Evolutionary conservation across 2,113 vertebrate species (phyloP).

Genomic region (Anthoscopus minutus): DNA sequence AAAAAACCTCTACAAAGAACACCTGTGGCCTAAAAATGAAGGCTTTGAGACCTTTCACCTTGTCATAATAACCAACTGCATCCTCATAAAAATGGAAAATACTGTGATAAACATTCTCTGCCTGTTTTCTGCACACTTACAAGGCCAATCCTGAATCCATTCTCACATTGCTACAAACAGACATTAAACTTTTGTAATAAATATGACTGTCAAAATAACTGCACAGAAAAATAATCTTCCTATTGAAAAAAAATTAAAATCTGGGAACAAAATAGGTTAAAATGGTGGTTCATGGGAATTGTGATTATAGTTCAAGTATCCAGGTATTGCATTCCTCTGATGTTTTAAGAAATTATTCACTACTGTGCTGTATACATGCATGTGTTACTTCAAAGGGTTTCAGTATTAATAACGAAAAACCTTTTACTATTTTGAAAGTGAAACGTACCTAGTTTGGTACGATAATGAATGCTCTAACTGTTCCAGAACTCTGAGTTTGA

Average conservation of each 20-base stretch:
- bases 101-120: slow-evolving; percentile 43
- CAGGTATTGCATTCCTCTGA: neutral
- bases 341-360: neutral
- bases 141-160: neutral
- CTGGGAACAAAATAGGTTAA: neutral
- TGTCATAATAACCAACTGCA: slow-evolving; percentile 53
- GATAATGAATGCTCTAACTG: neutral
- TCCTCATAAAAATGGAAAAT: slow-evolving; percentile 54
- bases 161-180: neutral
- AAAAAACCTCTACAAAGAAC: slow-evolving; percentile 46
- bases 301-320: neutral
- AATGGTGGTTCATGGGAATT: neutral
- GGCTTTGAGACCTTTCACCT: slow-evolving; percentile 53
- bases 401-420: neutral
- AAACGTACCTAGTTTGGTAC: neutral
- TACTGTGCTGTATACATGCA: neutral
- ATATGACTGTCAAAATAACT: neutral
- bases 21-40: slow-evolving; percentile 61
- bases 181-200: neutral
- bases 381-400: neutral
- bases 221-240: neutral
- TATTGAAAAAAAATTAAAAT: neutral
- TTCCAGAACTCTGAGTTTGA: neutral
- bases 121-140: slow-evolving; percentile 1
- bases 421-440: neutral